Base-by-base conservation (phyloP, 2,113 vertebrate species). In the Entomyzon cyanotis region DNA sequence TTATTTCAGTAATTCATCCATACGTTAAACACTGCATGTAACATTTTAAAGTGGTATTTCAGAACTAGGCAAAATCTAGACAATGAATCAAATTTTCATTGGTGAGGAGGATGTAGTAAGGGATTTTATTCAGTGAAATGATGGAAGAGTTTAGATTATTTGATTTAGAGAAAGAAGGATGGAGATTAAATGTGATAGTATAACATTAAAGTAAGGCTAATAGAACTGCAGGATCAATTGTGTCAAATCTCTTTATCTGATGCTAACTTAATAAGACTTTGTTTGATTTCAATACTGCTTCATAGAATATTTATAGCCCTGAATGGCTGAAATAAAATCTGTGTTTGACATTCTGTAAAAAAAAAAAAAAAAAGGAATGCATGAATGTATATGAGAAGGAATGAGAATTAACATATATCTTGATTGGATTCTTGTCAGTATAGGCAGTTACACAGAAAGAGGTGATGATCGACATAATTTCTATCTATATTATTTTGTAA, bases 201-300 rank as follows among this genome's bases (percentile, higher is more conserved):
- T 49, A 94, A 42, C 28, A 47, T 37, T 82, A 50, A 58, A 85
- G 42, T n/a, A 82, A 77, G 37, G 58, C 17, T 87, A 83, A 73
- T 46, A 87, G 50, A 80, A 90, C 46, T 75, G 22, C 22, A 65
- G 52, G 47, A 87, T 90, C 80, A 85, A 63, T 89, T 94, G 50
- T 88, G 73, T 87, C 39, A 91, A 80, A 93, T 58, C 47, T 84
- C n/a, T 85, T 67, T 90, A 80, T 80, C 92, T 93, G 77, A 80
- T 94, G 56, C 8, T 82, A 87, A 65, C 33, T 42, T 63, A 69
- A 85, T 62, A 69, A 70, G 49, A 46, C 4, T 95, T 85, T 93
- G 53, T 81, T 95, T 74, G 11, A 78, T 90, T 91, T 95, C 44
- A 62, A 2, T 55, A 15, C 21, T 53, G 31, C n/a, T 71, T 94